Evolutionary conservation across 1,140 invertebrate genomes (phyloP), one percentile per base, ranked within the genome.

Genomic region (Apis dorsata): DNA sequence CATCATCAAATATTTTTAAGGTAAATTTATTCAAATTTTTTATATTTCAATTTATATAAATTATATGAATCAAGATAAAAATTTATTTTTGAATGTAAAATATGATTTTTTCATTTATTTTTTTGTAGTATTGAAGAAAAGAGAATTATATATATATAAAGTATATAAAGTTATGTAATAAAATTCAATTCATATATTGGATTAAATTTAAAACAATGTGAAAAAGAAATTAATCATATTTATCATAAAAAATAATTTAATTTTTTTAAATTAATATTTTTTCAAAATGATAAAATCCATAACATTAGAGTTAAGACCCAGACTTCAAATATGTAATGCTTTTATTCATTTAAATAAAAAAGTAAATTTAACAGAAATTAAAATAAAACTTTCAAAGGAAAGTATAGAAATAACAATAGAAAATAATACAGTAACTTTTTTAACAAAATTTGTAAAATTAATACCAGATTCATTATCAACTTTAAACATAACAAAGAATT

Each of bases 241-340:
- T 70, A 57, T 70, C 69, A 34, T 34, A 11, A 53, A 71, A 28
- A 28, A 19, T 5, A 73, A 55, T 57, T 49, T 1, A 34, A 53
- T n/a, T 13, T 70, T 53, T n/a, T 77, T 19, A n/a, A 74, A 15
- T 57, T 55, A 2, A 17, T 53, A 24, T 44, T 59, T 66, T 55
- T 68, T 44, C 19, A 79, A 68, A 74, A 65, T 66, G 53, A 93
- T 94, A 90, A 87, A 93, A 85, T 89, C 82, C 4, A 81, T 93
- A 57, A 94, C 93, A 24, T 85, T 94, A 73, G 93, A 94, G 79
- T n/a, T 93, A 34, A 90, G 92, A 69, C 91, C 92, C 15, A 90
- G 90, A 17, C 81, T 94, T 34, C 89, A 89, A 53, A 91, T 90
- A 19, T 91, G 91, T 34, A 93, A 91, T 73, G 89, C 90, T 19